Base-by-base conservation (phyloP, 2,888 invertebrate genomes). In the Acleris laterana region DNA sequence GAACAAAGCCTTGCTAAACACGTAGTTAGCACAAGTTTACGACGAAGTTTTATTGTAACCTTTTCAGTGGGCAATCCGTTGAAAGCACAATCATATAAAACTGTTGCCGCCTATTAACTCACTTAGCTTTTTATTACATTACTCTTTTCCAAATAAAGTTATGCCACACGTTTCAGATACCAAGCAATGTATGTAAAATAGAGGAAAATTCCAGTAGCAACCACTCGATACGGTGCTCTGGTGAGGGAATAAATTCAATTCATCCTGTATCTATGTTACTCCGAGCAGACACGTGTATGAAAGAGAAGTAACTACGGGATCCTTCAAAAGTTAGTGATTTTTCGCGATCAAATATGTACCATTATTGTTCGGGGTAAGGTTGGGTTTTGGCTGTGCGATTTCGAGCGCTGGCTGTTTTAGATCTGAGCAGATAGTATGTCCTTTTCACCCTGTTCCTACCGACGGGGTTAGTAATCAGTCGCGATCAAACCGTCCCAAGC, bases 191-290 rank as follows among this genome's bases (percentile, higher is more conserved):
- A 80, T 58, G 25, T 20, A 61, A 66, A 20, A 38, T 9, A 61
- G 44, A 63, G 65, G 72, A 76, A 83, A 80, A 78, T 77, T 72
- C 73, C 74, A 69, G 69, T 80, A 76, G 76, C 70, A 79, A 78
- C 77, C 77, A 82, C 80, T 69, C 62, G 63, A 70, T 71, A 70
- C 70, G 71, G 13, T 75, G 70, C 73, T 74, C 72, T 77, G 74
- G 88, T 89, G 76, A 75, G 76, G 74, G 86, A 76, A 81, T 80
- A 88, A 89, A 91, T 91, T 90, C 84, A 90, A 91, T 90, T 91
- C 88, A 86, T 89, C 81, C 88, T 86, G 88, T 88, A 86, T 89
- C 85, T 85, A 74, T 82, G 83, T 87, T 85, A 79, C 80, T 83
- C 90, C 90, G 89, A 90, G 88, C 89, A 88, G 88, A 85, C 76